Conservation (phyloP, 2,797 vertebrate genomes). For the Nasua narica region DNA sequence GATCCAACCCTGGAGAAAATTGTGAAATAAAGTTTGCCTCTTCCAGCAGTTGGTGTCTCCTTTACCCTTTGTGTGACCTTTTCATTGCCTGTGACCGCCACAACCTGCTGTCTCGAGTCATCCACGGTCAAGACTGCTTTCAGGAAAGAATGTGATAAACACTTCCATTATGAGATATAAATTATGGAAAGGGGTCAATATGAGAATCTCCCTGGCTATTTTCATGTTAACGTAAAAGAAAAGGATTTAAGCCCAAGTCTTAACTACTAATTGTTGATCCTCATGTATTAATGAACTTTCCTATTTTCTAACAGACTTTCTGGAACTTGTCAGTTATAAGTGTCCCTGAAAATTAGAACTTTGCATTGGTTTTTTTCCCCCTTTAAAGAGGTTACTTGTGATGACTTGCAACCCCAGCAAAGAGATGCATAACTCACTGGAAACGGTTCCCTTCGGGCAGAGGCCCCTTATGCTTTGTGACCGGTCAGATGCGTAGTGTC, state of each 20-base stretch:
- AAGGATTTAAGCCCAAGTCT: neutral
- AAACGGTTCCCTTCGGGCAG: neutral
- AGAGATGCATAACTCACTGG: slow-evolving; percentile 4
- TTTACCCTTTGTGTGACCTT: neutral
- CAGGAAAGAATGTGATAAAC: neutral
- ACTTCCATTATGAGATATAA: neutral
- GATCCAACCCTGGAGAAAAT: neutral
- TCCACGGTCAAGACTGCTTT: neutral
- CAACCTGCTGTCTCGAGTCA: neutral
- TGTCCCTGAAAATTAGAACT: neutral
- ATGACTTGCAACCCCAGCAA: slow-evolving; percentile 13
- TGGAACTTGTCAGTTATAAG: neutral
- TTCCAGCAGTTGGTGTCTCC: neutral
- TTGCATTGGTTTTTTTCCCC: neutral
- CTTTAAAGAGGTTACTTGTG: neutral
- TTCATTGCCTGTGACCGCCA: neutral
- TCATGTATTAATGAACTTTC: neutral
- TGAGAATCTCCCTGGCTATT: neutral
- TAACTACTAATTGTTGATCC: neutral
- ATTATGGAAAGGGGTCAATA: neutral
- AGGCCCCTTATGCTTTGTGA: neutral
- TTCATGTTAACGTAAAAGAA: neutral
- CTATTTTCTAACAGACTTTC: neutral
- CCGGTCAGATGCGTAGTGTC: neutral
- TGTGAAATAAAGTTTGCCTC: neutral